These are phyloP conservation scores for Iselma pallidipennis DNA, from an alignment of 2,888 invertebrate species.

Conservation along the genomic window DNA sequence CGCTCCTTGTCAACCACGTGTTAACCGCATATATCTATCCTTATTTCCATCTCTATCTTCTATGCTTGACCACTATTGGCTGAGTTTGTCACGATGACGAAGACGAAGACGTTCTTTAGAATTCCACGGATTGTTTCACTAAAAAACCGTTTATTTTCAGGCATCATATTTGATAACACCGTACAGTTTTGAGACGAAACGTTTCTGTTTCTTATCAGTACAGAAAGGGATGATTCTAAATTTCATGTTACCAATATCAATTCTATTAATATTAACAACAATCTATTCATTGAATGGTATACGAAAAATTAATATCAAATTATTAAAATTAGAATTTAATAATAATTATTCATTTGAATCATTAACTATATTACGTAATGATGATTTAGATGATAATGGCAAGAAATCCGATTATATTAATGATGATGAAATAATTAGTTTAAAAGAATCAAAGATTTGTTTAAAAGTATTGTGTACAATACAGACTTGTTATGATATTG, in stretches of 20 bases:
- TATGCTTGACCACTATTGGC: too few species aligned
- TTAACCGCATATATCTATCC: too few species aligned
- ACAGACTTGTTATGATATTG: constrained; percentile 71
- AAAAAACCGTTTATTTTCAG: constrained; percentile 25
- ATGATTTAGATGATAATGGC: constrained; percentile 43
- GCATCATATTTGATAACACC: constrained; percentile 70
- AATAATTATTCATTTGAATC: constrained; percentile 53
- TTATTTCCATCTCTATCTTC: too few species aligned
- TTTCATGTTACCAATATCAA: constrained; percentile 73
- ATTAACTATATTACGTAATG: constrained; percentile 47
- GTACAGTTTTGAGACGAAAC: constrained; percentile 71
- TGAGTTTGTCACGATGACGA: too few species aligned
- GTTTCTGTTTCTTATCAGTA: constrained; percentile 78
- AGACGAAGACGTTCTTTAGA: too few species aligned
- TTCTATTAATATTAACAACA: constrained; percentile 68
- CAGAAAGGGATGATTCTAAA: constrained; percentile 77
- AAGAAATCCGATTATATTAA: constrained; percentile 33
- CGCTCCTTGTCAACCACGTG: too few species aligned
- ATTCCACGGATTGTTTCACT: too few species aligned
- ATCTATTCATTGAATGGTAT: constrained; percentile 63
- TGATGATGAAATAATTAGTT: constrained; percentile 51
- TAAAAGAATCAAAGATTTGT: constrained; percentile 64
- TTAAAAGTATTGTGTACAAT: constrained; percentile 67
- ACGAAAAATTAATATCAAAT: constrained; percentile 53
- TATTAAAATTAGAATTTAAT: constrained; percentile 52